phyloP scores from a whole-genome alignment of 2,797 vertebrate species.

The Hipposideros larvatus region DNA sequence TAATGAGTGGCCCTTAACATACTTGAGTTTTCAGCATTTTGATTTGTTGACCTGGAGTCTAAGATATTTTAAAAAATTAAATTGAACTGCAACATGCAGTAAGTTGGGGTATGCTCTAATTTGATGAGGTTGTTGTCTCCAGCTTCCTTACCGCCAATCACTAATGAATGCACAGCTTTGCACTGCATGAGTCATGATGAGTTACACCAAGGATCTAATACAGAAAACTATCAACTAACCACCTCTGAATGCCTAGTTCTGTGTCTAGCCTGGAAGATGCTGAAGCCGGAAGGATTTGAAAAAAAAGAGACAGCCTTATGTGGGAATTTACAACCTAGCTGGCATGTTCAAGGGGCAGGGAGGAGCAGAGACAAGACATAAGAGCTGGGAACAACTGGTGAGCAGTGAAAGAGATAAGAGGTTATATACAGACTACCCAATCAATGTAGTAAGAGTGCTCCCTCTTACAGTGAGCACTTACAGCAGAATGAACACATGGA shows the following conservation, averaged over 20 bases:
- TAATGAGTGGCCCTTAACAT: not conserved
- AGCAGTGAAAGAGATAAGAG: not conserved
- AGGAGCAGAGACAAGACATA: not conserved
- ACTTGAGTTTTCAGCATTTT: not conserved
- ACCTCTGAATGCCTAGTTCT: not conserved
- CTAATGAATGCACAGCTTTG: not conserved
- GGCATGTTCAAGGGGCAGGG: not conserved
- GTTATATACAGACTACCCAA: not conserved
- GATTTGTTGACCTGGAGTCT: conserved; percentile 19
- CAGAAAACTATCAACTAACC: not conserved
- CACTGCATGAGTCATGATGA: too few relatives aligned
- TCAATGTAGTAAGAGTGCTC: not conserved
- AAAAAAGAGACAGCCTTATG: not conserved
- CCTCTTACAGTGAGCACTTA: not conserved
- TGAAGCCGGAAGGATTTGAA: not conserved
- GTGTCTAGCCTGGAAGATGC: not conserved
- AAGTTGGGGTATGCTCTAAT: not conserved
- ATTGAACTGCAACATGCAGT: not conserved
- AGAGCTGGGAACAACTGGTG: not conserved
- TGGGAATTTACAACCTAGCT: not conserved
- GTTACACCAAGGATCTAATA: not conserved
- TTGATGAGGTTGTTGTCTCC: not conserved
- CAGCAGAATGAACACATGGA: not conserved
- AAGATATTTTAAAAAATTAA: not conserved
- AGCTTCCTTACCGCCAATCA: not conserved